These are phyloP conservation scores for Brachyalestes nurse DNA, from an alignment of 2,797 vertebrate genomes.

Conservation along the genomic window DNA sequence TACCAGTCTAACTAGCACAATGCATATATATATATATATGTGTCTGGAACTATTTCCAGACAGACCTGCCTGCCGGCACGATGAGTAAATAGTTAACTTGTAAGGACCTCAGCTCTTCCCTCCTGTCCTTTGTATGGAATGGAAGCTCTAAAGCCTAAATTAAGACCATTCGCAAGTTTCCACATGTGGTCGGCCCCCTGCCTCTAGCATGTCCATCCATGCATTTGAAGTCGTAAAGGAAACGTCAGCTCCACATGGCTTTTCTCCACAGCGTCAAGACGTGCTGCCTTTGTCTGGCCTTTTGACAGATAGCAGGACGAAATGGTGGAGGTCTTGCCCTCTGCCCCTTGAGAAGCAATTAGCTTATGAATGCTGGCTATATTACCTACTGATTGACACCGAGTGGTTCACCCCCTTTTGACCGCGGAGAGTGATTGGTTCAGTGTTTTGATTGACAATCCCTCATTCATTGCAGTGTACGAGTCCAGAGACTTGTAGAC, in stretches of 20 bases:
- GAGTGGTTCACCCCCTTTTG: slow-evolving; percentile 47
- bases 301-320: slow-evolving; percentile 65
- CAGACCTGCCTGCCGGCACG: neutral
- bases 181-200: slow-evolving; percentile 36
- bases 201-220: slow-evolving; percentile 26
- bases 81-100: neutral
- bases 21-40: no score
- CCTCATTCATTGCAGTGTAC: slow-evolving; percentile 8
- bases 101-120: slow-evolving; percentile 11
- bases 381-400: slow-evolving; percentile 61
- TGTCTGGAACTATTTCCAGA: neutral
- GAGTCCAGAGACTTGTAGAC: slow-evolving; percentile 24
- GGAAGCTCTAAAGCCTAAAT: slow-evolving; percentile 5
- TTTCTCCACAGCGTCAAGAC: slow-evolving; percentile 37
- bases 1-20: no score
- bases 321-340: slow-evolving; percentile 51
- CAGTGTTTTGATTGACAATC: slow-evolving; percentile 24
- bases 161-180: neutral
- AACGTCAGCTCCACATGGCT: slow-evolving; percentile 27
- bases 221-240: slow-evolving; percentile 39
- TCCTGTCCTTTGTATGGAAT: slow-evolving; percentile 16
- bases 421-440: slow-evolving; percentile 43
- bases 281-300: slow-evolving; percentile 55
- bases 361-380: slow-evolving; percentile 67
- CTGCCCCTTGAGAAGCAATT: slow-evolving; percentile 61